These are phyloP conservation scores for Drosophila sechellia DNA, from an alignment of 1,140 invertebrate genomes.

Conservation along the genomic window DNA sequence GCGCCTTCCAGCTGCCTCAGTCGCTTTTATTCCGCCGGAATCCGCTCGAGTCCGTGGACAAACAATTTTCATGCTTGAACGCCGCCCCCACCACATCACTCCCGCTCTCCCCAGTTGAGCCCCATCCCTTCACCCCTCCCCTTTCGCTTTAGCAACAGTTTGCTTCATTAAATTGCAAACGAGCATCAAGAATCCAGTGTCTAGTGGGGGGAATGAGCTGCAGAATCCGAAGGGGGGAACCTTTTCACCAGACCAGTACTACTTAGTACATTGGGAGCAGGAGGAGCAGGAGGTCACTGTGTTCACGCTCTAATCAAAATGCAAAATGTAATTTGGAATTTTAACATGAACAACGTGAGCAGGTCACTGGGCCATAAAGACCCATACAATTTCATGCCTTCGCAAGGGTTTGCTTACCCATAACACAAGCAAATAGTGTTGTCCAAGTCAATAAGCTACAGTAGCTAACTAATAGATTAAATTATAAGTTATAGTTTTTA, in stretches of 20 bases:
- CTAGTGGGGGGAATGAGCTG: conserved; percentile 9
- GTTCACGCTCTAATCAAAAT: conserved; percentile 67
- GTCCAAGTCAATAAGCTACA: neutral
- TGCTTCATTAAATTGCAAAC: conserved; percentile 60
- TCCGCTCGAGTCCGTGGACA: conserved; percentile 27
- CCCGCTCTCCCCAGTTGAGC: neutral
- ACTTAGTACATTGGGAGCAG: neutral
- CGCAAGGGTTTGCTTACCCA: conserved; percentile 1
- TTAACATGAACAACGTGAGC: conserved; percentile 43
- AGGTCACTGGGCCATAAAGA: conserved; percentile 54
- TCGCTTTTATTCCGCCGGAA: conserved; percentile 32
- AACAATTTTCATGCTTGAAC: conserved; percentile 56
- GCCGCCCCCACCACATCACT: conserved; percentile 2
- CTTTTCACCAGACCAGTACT: neutral
- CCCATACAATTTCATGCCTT: conserved; percentile 60
- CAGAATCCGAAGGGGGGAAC: neutral
- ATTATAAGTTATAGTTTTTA: neutral
- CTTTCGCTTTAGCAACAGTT: conserved; percentile 47
- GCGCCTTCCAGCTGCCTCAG: conserved; percentile 34
- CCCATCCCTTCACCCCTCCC: neutral
- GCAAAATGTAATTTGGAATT: conserved; percentile 58
- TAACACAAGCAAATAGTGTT: neutral
- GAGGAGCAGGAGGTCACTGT: conserved; percentile 2
- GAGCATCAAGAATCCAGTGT: conserved; percentile 41
- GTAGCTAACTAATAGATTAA: no score